These are phyloP conservation scores for Falcaria lacertinaria DNA, from an alignment of 2,888 invertebrate genomes.

Conservation along the genomic window DNA sequence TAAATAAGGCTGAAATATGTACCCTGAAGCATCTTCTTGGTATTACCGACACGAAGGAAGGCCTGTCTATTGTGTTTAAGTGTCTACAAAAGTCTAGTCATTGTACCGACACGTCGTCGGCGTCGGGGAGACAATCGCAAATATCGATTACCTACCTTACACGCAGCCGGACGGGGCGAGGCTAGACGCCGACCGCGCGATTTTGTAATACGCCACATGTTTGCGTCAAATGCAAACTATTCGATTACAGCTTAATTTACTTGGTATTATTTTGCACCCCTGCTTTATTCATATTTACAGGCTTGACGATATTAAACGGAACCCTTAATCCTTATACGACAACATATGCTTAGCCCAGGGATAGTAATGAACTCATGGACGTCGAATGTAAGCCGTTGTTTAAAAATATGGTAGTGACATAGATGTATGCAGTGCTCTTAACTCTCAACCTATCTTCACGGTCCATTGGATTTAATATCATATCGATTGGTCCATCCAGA, in stretches of 20 bases:
- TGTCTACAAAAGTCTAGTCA: background rate
- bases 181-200: conserved; percentile 6
- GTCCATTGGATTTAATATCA: conserved; percentile 29
- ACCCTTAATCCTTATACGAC: too few relatives aligned
- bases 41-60: background rate
- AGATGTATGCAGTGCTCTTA: conserved; percentile 28
- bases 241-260: background rate
- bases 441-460: conserved; percentile 37
- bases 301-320: too few relatives aligned
- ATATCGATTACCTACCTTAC: conserved; percentile 51
- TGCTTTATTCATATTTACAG: too few relatives aligned
- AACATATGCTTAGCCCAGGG: too few relatives aligned
- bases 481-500: conserved; percentile 25
- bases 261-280: background rate
- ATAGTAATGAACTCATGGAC: background rate
- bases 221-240: conserved; percentile 8
- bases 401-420: conserved; percentile 7
- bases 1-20: too few relatives aligned
- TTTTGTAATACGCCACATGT: conserved; percentile 31
- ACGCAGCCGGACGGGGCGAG: conserved; percentile 11
- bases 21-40: too few relatives aligned
- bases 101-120: conserved; percentile 17
- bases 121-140: conserved; percentile 48
- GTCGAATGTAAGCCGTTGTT: conserved; percentile 9
- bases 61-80: background rate